Evolutionary conservation across 2,113 vertebrate genomes (phyloP).

Genomic region (Andinoacara biseriatus): DNA sequence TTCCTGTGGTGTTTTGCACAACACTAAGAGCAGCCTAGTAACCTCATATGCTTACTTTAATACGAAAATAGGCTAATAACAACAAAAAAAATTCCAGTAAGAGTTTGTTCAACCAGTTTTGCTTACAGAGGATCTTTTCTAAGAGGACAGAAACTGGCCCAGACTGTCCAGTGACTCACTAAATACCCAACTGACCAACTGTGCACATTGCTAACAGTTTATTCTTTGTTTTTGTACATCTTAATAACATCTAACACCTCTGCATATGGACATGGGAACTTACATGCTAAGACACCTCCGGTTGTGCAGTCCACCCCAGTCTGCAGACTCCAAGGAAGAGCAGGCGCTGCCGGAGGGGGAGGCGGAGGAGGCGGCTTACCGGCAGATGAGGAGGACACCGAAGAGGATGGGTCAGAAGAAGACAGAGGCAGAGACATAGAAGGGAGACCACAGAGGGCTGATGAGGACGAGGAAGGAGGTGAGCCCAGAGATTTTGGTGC

Average conservation of each 20-base stretch:
- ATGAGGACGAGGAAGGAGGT: slow-evolving; percentile 77
- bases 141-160: not conserved
- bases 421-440: slow-evolving; percentile 71
- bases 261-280: slow-evolving; percentile 61
- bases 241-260: not conserved
- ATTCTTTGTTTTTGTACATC: not conserved
- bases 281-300: slow-evolving; percentile 90
- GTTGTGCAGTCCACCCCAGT: slow-evolving; percentile 91
- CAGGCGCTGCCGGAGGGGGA: slow-evolving; percentile 68
- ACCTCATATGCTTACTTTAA: not conserved
- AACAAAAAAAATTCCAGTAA: not conserved
- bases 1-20: not conserved
- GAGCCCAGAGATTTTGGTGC: slow-evolving; percentile 68
- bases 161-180: not conserved
- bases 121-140: too few relatives aligned
- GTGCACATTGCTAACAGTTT: not conserved
- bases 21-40: not conserved
- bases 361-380: slow-evolving; percentile 76
- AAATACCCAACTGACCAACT: not conserved
- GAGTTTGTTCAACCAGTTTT: not conserved
- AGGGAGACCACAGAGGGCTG: slow-evolving; percentile 48
- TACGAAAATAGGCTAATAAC: not conserved
- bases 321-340: slow-evolving; percentile 90
- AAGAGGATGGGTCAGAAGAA: slow-evolving; percentile 77
- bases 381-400: slow-evolving; percentile 80